Conservation (phyloP, 1,140 invertebrate genomes). For the Diachasma alloeum region DNA sequence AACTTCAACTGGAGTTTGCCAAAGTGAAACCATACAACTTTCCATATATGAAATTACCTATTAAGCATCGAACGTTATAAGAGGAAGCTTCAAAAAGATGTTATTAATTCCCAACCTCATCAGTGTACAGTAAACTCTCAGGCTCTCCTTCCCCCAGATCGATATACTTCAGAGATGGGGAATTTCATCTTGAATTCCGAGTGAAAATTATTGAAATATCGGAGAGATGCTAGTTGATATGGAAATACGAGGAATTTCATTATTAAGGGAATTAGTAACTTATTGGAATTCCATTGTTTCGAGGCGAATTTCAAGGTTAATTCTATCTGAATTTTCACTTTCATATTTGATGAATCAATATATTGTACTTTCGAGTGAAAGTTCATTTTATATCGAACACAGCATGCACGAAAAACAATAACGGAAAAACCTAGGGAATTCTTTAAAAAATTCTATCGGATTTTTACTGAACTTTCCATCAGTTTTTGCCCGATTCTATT, state of each 20-base stretch:
- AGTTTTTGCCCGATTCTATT: no score
- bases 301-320: no score
- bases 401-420: no score
- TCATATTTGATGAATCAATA: no score
- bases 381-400: no score
- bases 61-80: not conserved
- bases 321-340: no score
- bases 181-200: not conserved
- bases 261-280: not conserved
- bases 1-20: not conserved
- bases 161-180: not conserved
- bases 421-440: no score
- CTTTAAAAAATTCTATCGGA: no score
- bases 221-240: not conserved
- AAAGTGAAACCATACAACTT: constrained; percentile 5
- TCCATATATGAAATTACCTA: constrained; percentile 8
- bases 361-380: no score
- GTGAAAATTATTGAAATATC: not conserved
- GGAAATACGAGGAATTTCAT: not conserved
- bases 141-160: not conserved
- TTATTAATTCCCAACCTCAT: not conserved
- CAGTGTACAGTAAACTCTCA: not conserved
- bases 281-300: not conserved
- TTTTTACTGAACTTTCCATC: no score
- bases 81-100: constrained; percentile 4